A percentile compares a stretch with the other conserved stretches of the same genome.
phyloP scores from a whole-genome alignment of 2,113 vertebrate genomes.

The Xenus cinereus region DNA sequence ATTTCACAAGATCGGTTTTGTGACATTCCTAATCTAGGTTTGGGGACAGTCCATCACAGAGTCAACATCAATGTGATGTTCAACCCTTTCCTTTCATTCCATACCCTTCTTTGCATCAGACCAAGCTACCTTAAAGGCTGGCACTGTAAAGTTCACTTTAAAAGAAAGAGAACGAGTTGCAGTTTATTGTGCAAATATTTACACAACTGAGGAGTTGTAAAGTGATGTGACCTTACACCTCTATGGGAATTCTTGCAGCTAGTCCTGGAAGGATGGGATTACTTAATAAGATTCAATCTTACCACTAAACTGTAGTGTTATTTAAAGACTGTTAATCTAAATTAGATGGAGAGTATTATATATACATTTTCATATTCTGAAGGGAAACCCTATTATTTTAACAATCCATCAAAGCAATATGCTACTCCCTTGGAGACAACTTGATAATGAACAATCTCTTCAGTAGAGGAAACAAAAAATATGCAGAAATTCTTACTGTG shows the following conservation, averaged over 20 bases:
- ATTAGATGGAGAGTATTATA: background rate
- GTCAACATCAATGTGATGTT: background rate
- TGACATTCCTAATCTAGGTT: background rate
- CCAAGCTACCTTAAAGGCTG: background rate
- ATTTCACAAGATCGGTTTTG: background rate
- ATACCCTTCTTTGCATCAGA: background rate
- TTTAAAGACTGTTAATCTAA: background rate
- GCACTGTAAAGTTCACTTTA: background rate
- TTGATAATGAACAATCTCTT: background rate
- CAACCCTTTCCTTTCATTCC: background rate
- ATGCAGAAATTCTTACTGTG: constrained; percentile 80
- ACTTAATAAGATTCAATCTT: background rate
- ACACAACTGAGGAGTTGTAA: background rate
- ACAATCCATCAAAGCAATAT: background rate
- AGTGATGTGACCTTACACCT: background rate
- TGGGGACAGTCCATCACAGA: background rate
- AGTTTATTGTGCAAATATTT: background rate
- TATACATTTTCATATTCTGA: background rate
- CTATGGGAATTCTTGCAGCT: background rate
- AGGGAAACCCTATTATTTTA: background rate
- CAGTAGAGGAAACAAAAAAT: background rate
- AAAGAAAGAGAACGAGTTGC: background rate
- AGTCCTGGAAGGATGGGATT: background rate
- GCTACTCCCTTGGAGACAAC: background rate
- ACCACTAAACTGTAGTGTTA: background rate